phyloP scores from a whole-genome alignment of 2,113 vertebrate genomes.

The Poicephalus gulielmi region DNA sequence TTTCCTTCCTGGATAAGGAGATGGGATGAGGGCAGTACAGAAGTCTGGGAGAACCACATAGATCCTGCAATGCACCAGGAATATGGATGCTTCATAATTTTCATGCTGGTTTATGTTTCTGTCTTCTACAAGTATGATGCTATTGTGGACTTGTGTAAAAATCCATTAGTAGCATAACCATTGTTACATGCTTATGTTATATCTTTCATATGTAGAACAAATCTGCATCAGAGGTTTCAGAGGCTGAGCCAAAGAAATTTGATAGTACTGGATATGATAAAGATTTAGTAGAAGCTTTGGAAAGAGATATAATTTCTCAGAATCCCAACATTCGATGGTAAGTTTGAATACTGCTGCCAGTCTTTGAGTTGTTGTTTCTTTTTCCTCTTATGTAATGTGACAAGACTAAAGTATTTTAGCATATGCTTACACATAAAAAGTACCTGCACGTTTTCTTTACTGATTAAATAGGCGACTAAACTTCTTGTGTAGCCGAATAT shows the following conservation, averaged over 20 bases:
- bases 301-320: conserved; percentile 97
- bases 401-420: neutral
- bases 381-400: neutral
- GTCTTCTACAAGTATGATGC: neutral
- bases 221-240: conserved; percentile 81
- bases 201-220: conserved; percentile 80
- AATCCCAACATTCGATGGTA: conserved; percentile 97
- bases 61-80: neutral
- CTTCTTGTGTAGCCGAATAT: neutral
- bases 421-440: neutral
- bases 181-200: neutral
- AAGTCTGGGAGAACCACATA: neutral
- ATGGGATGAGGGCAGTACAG: neutral
- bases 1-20: neutral
- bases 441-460: neutral
- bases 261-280: conserved; percentile 93
- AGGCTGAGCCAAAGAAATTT: conserved; percentile 90
- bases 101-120: neutral
- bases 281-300: conserved; percentile 94
- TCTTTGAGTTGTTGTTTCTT: neutral
- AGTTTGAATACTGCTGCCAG: conserved; percentile 26
- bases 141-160: neutral
- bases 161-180: neutral
- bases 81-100: neutral
- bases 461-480: neutral